Evolutionary conservation across 2,113 vertebrate species (phyloP), one percentile per base, ranked within the genome.

Genomic region (Mus spicilegus): DNA sequence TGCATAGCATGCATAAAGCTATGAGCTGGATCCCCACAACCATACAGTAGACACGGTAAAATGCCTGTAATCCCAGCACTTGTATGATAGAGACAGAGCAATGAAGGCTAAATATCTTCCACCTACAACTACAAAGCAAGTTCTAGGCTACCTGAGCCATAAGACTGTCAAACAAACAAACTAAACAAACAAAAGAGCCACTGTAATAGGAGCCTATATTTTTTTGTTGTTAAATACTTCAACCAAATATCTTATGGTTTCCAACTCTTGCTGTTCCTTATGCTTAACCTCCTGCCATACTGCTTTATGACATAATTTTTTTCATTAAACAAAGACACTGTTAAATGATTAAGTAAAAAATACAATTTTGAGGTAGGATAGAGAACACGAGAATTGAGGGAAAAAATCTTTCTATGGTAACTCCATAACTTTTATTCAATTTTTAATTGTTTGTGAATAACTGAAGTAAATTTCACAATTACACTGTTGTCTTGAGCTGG

Each of bases 191-290:
- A 42, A 42, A 39, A 22, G 28, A 76, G 24, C 4, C 13, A 16
- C 28, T 30, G 19, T 49, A 67, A 17, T 33, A 67, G 61, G 9
- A 65, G 19, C 39, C 82, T 46, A 12, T 3, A 26, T 11, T 28
- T 67, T 56, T 87, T 67, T 80, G 30, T 30, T 58, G 14, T 85
- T 56, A 80, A 16, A 13, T 26, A 75, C 56, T 17, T 63, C 7
- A 17, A 91, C 7, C 26, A 95, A 95, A 46, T 84, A 65, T 58
- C 76, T 89, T 90, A 11, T 28, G 81, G 51, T 96, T 86, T 84
- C 24, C 69, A 93, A 22, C 7, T 65, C 70, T 1, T 39, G 30
- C 49, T 54, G 6, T 30, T 76, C 4, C 69, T 6, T 92, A 85
- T 42, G 2, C n/a, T 94, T 49, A 73, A 61, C 70, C 54, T 88